These are phyloP conservation scores for Pituophis catenifer DNA, from an alignment of 2,113 vertebrate species.

Conservation along the genomic window DNA sequence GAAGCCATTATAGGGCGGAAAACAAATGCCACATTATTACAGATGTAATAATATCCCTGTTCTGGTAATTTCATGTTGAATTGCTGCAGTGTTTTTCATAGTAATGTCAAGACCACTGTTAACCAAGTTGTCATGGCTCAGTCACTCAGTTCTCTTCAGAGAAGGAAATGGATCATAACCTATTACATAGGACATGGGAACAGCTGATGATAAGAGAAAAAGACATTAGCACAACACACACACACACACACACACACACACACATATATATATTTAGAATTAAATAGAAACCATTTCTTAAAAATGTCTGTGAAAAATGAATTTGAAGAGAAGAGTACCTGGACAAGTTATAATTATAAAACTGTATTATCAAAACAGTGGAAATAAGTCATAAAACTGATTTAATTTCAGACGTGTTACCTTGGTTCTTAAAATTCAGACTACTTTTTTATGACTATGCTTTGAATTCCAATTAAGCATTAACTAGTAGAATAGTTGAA, in stretches of 20 bases:
- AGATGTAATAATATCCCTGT: not conserved
- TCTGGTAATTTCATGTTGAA: not conserved
- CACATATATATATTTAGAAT: not conserved
- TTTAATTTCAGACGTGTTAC: not conserved
- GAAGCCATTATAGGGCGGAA: not conserved
- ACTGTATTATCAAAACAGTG: not conserved
- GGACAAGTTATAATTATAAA: not conserved
- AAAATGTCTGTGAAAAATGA: not conserved
- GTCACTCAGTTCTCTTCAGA: not conserved
- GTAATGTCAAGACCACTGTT: not conserved
- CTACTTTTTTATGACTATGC: not conserved
- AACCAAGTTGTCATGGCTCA: not conserved
- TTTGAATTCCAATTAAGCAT: not conserved
- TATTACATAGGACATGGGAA: not conserved
- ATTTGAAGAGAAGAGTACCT: not conserved
- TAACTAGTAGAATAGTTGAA: not conserved
- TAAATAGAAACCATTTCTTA: not conserved
- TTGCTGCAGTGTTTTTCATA: not conserved
- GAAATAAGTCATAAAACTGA: not conserved
- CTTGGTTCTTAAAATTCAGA: not conserved
- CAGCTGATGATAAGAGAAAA: not conserved
- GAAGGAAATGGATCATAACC: not conserved
- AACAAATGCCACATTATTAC: not conserved
- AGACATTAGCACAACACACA: not conserved
- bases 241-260: too few species aligned